Conservation (phyloP, 2,888 invertebrate genomes). For the Xanthorhoe spadicearia region DNA sequence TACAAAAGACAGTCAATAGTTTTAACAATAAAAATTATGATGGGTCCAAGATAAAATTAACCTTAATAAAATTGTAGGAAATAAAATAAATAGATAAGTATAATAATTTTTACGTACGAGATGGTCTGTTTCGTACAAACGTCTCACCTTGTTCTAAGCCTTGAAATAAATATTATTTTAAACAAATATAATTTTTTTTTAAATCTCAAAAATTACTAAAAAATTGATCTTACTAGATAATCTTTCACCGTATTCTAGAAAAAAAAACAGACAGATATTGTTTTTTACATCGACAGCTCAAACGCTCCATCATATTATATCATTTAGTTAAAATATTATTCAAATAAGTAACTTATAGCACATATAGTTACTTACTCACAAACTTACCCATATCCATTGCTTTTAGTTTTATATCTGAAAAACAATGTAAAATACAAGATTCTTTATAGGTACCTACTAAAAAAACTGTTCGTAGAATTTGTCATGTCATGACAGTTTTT, state of each 20-base stretch:
- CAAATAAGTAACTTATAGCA: too few species aligned
- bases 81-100: not conserved
- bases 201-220: not conserved
- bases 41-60: too few species aligned
- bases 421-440: too few species aligned
- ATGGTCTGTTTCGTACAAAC: not conserved
- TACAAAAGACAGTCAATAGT: too few species aligned
- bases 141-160: conserved; percentile 20
- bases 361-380: not conserved
- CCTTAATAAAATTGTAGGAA: too few species aligned
- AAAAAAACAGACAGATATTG: not conserved
- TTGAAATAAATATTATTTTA: not conserved
- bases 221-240: conserved; percentile 12
- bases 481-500: too few species aligned
- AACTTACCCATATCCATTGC: conserved; percentile 24
- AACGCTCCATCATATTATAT: too few species aligned
- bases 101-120: not conserved
- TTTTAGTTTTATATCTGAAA: conserved; percentile 18
- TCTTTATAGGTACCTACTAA: too few species aligned
- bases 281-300: too few species aligned
- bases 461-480: too few species aligned
- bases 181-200: not conserved
- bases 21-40: too few species aligned
- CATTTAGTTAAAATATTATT: too few species aligned
- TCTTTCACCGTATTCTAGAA: conserved; percentile 14